Percentiles rank a stretch among this genome's conserved stretches.
Conservation (phyloP, 2,888 invertebrate species). For the Meandrusa payeni region DNA sequence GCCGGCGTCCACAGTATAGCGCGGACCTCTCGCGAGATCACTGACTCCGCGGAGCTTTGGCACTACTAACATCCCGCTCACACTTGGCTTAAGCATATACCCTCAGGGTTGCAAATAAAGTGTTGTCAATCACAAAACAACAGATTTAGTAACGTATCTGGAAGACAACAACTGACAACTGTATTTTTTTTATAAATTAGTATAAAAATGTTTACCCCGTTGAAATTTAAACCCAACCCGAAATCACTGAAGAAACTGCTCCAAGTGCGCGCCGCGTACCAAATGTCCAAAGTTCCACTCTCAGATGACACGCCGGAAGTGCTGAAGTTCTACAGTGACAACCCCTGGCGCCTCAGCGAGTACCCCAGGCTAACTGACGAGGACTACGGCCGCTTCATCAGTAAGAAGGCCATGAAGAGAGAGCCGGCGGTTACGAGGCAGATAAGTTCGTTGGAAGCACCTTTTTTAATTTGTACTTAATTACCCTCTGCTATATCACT, state of each 20-base stretch:
- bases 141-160: too few species aligned
- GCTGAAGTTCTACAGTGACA: constrained; percentile 58
- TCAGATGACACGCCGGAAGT: constrained; percentile 44
- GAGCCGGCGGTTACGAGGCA: constrained; percentile 64
- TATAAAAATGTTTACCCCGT: constrained; percentile 36
- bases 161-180: too few species aligned
- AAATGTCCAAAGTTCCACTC: constrained; percentile 33
- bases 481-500: too few species aligned
- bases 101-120: too few species aligned
- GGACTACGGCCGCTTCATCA: constrained; percentile 62
- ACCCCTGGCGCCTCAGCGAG: constrained; percentile 33
- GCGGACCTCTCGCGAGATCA: too few species aligned
- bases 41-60: neutral
- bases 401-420: constrained; percentile 49
- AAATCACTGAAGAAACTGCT: constrained; percentile 38
- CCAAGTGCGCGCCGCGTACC: constrained; percentile 37
- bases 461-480: too few species aligned
- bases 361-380: constrained; percentile 46
- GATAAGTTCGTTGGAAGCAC: constrained; percentile 53
- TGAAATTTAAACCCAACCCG: constrained; percentile 37
- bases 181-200: too few species aligned
- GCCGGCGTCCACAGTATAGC: neutral
- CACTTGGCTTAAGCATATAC: too few species aligned
- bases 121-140: too few species aligned
- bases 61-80: too few species aligned